A percentile compares a stretch with the other conserved stretches of the same genome.
These are phyloP conservation scores for Ancistrus triradiatus DNA, from an alignment of 2,113 vertebrate species.

Conservation along the genomic window DNA sequence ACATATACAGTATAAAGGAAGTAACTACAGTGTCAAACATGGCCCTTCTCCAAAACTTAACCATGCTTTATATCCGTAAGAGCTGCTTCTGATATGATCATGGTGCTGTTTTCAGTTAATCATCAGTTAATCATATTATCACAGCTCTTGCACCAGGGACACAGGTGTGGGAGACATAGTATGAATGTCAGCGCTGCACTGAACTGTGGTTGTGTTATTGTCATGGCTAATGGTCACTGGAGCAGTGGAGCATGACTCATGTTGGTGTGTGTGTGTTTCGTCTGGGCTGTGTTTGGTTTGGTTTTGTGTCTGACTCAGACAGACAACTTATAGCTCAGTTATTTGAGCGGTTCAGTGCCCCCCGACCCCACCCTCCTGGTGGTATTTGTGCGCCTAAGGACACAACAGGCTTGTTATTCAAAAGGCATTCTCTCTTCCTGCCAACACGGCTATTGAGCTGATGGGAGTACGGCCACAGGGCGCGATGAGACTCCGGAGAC, in stretches of 20 bases:
- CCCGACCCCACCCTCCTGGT: slow-evolving; percentile 55
- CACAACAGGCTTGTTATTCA: slow-evolving; percentile 66
- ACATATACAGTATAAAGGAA: too few relatives aligned
- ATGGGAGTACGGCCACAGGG: slow-evolving; percentile 67
- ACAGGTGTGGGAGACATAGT: slow-evolving; percentile 7
- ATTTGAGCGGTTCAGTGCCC: slow-evolving; percentile 40
- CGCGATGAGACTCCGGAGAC: slow-evolving; percentile 48
- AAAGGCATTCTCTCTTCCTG: slow-evolving; percentile 49
- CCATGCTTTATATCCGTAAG: too few relatives aligned
- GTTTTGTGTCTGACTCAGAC: slow-evolving; percentile 41
- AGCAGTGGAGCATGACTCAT: slow-evolving; percentile 23
- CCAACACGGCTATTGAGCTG: slow-evolving; percentile 62
- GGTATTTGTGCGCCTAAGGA: slow-evolving; percentile 69
- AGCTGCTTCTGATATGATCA: too few relatives aligned
- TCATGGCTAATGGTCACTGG: slow-evolving; percentile 10
- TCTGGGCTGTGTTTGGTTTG: slow-evolving; percentile 40
- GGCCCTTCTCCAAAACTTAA: too few relatives aligned
- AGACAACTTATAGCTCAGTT: slow-evolving; percentile 44
- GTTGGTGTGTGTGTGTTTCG: slow-evolving; percentile 24
- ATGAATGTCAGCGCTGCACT: not conserved
- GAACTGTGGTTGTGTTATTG: not conserved
- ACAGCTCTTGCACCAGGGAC: slow-evolving; percentile 3
- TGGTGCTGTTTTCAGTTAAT: not conserved
- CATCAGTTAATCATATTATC: not conserved
- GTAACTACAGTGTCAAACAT: too few relatives aligned